A percentile compares a stretch with the other conserved stretches of the same genome.
phyloP scores from a whole-genome alignment of 2,797 vertebrate species.

The Neosilurus hyrtlii region DNA sequence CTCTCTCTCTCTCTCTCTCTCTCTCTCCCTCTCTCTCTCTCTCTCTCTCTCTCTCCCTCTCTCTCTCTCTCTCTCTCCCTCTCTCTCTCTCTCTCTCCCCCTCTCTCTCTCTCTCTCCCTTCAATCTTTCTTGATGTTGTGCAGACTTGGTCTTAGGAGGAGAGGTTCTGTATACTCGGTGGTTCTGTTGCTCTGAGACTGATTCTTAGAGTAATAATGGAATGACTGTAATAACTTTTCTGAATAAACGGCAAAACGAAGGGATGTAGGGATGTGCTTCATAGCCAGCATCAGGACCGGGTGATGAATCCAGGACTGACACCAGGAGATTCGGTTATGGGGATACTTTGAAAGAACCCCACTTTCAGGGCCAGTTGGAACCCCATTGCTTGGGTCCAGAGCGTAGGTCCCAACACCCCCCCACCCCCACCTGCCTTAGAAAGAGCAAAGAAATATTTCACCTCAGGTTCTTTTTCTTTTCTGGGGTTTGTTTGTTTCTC shows the following conservation, averaged over 20 bases:
- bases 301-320: neutral
- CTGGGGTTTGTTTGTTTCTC: neutral
- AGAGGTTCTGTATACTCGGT: neutral
- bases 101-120: neutral
- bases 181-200: slow-evolving; percentile 5
- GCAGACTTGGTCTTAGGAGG: neutral
- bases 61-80: neutral
- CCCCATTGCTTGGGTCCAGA: neutral
- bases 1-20: no score
- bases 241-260: neutral
- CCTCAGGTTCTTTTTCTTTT: neutral
- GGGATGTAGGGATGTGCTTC: neutral
- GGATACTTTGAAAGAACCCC: neutral
- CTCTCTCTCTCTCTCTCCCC: no score
- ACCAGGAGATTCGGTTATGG: neutral
- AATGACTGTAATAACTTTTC: neutral
- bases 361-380: neutral
- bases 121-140: neutral
- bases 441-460: neutral
- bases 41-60: no score
- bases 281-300: neutral
- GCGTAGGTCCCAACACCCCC: no score
- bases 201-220: neutral
- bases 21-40: no score
- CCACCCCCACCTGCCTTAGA: neutral